Conservation (phyloP, 2,888 invertebrate genomes). For the Lochmaea crataegi region DNA sequence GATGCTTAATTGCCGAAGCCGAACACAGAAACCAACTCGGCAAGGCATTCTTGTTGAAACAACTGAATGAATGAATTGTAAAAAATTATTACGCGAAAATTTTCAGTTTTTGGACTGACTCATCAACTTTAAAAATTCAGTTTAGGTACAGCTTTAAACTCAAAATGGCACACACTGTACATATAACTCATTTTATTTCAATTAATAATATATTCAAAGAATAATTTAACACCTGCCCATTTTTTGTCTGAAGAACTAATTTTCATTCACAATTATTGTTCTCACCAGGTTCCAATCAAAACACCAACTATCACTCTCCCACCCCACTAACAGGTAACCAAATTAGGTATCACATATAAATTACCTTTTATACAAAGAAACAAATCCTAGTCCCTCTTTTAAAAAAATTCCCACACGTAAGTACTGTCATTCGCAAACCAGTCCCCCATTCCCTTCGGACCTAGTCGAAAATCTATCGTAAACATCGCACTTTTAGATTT, state of each 20-base stretch:
- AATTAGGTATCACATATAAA: constrained; percentile 25
- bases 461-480: constrained; percentile 43
- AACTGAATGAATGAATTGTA: no score
- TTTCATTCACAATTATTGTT: neutral
- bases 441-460: constrained; percentile 39
- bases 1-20: no score
- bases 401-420: constrained; percentile 43
- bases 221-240: neutral
- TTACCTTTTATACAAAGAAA: constrained; percentile 19
- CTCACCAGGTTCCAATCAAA: constrained; percentile 18
- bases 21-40: no score
- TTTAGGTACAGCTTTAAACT: no score
- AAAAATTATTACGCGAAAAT: no score
- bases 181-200: neutral
- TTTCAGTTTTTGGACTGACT: no score
- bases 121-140: no score
- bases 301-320: neutral
- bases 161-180: no score
- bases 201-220: neutral
- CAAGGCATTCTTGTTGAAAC: no score
- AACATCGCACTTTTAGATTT: constrained; percentile 45
- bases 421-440: constrained; percentile 40
- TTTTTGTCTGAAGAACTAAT: neutral
- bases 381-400: constrained; percentile 18
- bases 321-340: constrained; percentile 14